These are phyloP conservation scores for Aplocera efformata DNA, from an alignment of 2,888 invertebrate species.

Conservation along the genomic window DNA sequence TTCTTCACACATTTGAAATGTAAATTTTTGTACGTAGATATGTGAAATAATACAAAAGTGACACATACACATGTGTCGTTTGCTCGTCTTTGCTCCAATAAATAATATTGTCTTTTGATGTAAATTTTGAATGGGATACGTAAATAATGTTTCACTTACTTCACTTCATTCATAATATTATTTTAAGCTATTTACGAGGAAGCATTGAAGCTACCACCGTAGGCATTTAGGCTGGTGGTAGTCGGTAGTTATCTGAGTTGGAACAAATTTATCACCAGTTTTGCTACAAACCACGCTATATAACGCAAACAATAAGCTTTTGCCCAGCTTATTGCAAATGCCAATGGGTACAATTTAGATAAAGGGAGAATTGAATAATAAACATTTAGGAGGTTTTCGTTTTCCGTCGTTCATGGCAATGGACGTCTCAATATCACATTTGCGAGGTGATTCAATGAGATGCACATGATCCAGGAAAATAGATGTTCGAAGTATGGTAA, in stretches of 20 bases:
- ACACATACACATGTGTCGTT: constrained; percentile 12
- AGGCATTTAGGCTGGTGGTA: constrained; percentile 21
- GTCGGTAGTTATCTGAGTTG: constrained; percentile 10
- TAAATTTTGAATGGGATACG: neutral
- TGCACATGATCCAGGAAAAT: neutral
- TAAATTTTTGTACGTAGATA: constrained; percentile 12
- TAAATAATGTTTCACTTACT: constrained; percentile 6
- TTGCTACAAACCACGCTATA: constrained; percentile 44
- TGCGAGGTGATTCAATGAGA: neutral
- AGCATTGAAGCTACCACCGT: constrained; percentile 17
- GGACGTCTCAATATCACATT: constrained; percentile 1
- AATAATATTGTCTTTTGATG: constrained; percentile 1
- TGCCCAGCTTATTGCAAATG: constrained; percentile 49
- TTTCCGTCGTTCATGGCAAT: constrained; percentile 3
- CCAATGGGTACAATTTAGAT: constrained; percentile 6
- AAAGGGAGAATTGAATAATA: constrained; percentile 3
- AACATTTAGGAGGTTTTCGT: neutral
- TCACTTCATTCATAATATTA: constrained; percentile 10
- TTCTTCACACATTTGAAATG: constrained; percentile 37
- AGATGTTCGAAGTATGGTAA: constrained; percentile 1
- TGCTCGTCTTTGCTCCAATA: constrained; percentile 19
- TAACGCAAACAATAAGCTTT: constrained; percentile 44
- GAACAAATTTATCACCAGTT: constrained; percentile 25
- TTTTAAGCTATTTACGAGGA: constrained; percentile 10
- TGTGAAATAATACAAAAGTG: constrained; percentile 15